Conservation (phyloP, 37 sponge, comb jelly and placozoan genomes). For the Amphimedon queenslandica region DNA sequence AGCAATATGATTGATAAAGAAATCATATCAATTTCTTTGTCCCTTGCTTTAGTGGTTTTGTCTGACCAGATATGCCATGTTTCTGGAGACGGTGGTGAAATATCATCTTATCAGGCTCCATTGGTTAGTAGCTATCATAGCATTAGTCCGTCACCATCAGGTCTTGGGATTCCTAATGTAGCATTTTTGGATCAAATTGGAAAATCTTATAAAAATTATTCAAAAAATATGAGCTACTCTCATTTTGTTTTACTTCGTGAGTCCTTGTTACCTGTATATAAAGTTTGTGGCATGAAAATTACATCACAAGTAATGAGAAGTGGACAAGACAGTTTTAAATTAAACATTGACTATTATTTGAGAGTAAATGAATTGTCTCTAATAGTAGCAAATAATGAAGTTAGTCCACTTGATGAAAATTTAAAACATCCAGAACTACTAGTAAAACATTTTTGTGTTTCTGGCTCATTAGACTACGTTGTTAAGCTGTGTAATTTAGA, state of each 20-base stretch:
- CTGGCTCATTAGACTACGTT: conserved; percentile 12
- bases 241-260: conserved; percentile 16
- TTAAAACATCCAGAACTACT: conserved; percentile 25
- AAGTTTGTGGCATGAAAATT: conserved; percentile 1
- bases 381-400: conserved; percentile 11
- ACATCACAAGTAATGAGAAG: conserved; percentile 10
- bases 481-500: background rate
- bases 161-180: conserved; percentile 26
- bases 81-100: too few species aligned
- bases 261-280: conserved; percentile 27
- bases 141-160: conserved; percentile 52
- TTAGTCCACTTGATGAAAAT: too few species aligned
- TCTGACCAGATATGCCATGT: too few species aligned
- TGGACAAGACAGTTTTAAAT: conserved; percentile 12
- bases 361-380: conserved; percentile 24
- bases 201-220: background rate
- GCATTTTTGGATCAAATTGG: background rate
- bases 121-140: conserved; percentile 35
- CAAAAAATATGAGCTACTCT: background rate
- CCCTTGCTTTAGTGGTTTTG: too few species aligned
- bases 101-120: too few species aligned
- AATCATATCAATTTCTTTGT: too few species aligned
- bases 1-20: too few species aligned
- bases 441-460: conserved; percentile 11
- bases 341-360: conserved; percentile 22